Base-by-base conservation (phyloP, 35 echinoderm and acorn worm species). In the Strongylocentrotus purpuratus region DNA sequence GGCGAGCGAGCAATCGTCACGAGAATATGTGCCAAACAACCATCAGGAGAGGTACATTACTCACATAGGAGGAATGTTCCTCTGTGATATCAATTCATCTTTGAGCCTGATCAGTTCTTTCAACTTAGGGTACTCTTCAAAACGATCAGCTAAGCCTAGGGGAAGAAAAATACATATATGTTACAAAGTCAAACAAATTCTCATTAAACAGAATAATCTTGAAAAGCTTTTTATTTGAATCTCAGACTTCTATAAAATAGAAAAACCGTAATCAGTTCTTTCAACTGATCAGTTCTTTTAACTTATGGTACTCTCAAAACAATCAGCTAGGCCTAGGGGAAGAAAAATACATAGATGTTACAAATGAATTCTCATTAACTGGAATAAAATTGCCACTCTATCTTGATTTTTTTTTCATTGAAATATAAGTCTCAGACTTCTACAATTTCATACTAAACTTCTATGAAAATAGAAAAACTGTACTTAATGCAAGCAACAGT, bases 111-210 rank as follows among this genome's bases (percentile, higher is more conserved):
- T 99, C 33, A 99, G 86, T 85, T 99, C 98, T 94, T 99, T 99
- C 86, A 99, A 92, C 95, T 99, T 99, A 7, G 98, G 98, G 46
- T 99, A 99, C 85, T 99, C 98, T 60, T 99, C 98, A 97, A 99
- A 99, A 32, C 98, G 87, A 88, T 99, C 98, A 33, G 96, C 98
- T 94, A 99, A 95, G 45, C 98, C 98, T 99, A 93, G 20, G 46
- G 95, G 87, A 33, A 10, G 12, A 46, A 89, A 89, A 89, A 89
- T 86, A 86, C 6, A 86, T 86, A 22, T 2, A n/a, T 13, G 25
- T 86, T 31, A 41, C 22, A 86, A n/a, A n/a, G n/a, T n/a, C n/a
- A n/a, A 33, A 31, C 12, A 86, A 22, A 14, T 55, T 55, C 15
- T 55, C n/a, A n/a, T n/a, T n/a, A n/a, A n/a, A n/a, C n/a, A n/a